These are phyloP conservation scores for Microctonus hyperodae DNA, from an alignment of 2,888 invertebrate species.

Conservation along the genomic window DNA sequence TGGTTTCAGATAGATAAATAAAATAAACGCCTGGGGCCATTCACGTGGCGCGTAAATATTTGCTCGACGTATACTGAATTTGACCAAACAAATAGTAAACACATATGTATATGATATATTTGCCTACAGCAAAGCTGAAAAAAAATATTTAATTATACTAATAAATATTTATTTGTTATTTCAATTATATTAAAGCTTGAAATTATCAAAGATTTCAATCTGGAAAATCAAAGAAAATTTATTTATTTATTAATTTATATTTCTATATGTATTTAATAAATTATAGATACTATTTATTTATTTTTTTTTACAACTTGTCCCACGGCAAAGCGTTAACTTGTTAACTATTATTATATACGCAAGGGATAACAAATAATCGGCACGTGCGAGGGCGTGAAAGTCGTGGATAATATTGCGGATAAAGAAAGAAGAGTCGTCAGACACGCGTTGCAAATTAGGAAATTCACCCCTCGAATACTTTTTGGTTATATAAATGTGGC, in stretches of 20 bases:
- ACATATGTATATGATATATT: neutral
- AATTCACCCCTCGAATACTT: slow-evolving; percentile 11
- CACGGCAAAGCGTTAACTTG: slow-evolving; percentile 7
- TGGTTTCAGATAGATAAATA: neutral
- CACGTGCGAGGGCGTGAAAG: slow-evolving; percentile 46
- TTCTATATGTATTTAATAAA: no score
- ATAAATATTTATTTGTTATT: neutral
- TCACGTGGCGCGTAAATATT: slow-evolving; percentile 59
- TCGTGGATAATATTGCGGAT: slow-evolving; percentile 15
- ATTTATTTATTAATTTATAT: no score
- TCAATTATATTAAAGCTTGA: neutral
- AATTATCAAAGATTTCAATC: neutral
- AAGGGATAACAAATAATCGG: slow-evolving; percentile 30
- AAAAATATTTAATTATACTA: slow-evolving; percentile 1
- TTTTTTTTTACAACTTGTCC: neutral
- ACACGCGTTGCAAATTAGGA: slow-evolving; percentile 33
- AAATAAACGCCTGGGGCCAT: slow-evolving; percentile 47
- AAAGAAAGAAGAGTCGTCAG: slow-evolving; percentile 13
- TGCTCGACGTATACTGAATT: slow-evolving; percentile 33
- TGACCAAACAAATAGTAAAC: slow-evolving; percentile 39
- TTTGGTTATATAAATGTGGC: slow-evolving; percentile 20
- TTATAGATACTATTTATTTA: neutral
- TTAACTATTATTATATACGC: slow-evolving; percentile 4
- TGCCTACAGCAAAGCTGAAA: neutral
- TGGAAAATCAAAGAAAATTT: no score